Base-by-base conservation (phyloP, 2,113 vertebrate species). In the Gadus chalcogrammus region DNA sequence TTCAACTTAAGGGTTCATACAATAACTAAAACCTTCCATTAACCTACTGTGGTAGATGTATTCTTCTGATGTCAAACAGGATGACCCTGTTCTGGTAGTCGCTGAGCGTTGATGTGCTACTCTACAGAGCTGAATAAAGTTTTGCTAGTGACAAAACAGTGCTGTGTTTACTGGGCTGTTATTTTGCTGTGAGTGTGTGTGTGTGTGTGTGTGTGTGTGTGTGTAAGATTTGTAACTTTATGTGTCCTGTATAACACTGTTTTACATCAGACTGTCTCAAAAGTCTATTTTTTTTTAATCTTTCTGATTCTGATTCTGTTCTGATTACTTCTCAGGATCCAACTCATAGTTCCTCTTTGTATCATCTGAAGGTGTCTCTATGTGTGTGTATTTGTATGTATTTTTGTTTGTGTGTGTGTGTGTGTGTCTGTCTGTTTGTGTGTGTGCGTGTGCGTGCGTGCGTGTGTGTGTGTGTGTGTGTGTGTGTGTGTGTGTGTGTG, bases 111-210 rank as follows among this genome's bases (percentile, higher is more conserved):
- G 12, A 12, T 24, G 18, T 22, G 8, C 42, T 48, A 1, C 42
- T 48, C 42, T 48, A 67, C 17, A 42, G 66, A 76, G 72, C 31
- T 75, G 42, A 88, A 85, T 85, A 84, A 65, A 86, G 82, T 73
- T 2, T 38, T 18, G 15, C 52, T 61, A 73, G 81, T 74, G 38
- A 81, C 73, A 6, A 67, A 48, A 78, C 70, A n/a, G 1, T 56
- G 15, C 27, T 15, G 2, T 64, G 62, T 58, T 58, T 58, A 58
- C 55, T 58, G n/a, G 17, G 55, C 55, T 58, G 55, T 58, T 58
- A n/a, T 58, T 15, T 58, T 16, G 15, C 15, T 58, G 63, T 42
- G 16, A 20, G n/a, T 70, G 20, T 52, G n/a, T 20, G 18, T 53
- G 35, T 67, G 48, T 55, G 62, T 65, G 53, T 70, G 67, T 70